Conservation (phyloP, 2,888 invertebrate species). For the Coecobrya sp. region DNA sequence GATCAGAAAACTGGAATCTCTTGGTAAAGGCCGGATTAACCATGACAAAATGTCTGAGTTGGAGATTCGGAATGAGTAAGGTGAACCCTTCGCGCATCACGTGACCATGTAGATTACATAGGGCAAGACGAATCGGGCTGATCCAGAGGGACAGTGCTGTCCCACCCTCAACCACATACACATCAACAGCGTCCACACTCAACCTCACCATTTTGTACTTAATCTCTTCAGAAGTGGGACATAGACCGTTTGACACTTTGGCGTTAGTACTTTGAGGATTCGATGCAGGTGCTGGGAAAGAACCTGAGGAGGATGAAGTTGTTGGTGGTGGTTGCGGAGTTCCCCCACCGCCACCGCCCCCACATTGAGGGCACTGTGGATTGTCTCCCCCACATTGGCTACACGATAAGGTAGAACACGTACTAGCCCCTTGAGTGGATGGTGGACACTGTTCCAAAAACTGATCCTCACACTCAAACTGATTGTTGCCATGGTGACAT, state of each 20-base stretch:
- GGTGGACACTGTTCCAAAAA: conserved; percentile 34
- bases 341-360: conserved; percentile 2
- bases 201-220: conserved; percentile 98
- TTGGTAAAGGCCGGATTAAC: conserved; percentile 86
- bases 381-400: conserved; percentile 53
- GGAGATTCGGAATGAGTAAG: conserved; percentile 93
- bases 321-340: conserved; percentile 61
- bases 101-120: conserved; percentile 98
- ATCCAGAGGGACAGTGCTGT: conserved; percentile 96
- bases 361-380: conserved; percentile 34
- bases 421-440: not conserved
- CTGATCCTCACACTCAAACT: conserved; percentile 90
- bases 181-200: conserved; percentile 95
- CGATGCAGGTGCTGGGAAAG: conserved; percentile 24
- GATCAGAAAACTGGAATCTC: conserved; percentile 86
- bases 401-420: conserved; percentile 54
- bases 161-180: conserved; percentile 96
- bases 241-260: conserved; percentile 88
- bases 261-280: not conserved
- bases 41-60: conserved; percentile 91
- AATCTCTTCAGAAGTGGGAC: conserved; percentile 94
- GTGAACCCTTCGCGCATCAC: conserved; percentile 97
- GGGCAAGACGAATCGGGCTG: conserved; percentile 94
- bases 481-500: conserved; percentile 94
- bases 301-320: conserved; percentile 58